phyloP scores from a whole-genome alignment of 2,797 vertebrate species.

The Rhinatrema bivittatum region DNA sequence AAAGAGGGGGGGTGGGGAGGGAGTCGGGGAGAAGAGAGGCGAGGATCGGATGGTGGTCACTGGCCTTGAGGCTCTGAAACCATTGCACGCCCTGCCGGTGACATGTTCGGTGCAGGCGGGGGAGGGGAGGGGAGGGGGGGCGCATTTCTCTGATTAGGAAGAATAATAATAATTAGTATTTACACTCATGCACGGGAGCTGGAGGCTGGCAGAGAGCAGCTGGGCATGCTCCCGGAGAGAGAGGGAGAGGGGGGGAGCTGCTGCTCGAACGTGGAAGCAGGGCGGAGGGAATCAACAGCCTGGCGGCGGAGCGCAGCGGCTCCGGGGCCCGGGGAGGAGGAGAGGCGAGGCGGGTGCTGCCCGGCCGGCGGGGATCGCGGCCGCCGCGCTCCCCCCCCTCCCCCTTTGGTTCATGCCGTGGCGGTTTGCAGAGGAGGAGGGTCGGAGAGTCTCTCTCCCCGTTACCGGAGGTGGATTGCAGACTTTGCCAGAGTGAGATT shows the following conservation, averaged over 20 bases:
- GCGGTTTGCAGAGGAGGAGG: conserved; percentile 49
- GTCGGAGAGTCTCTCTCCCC: conserved; percentile 32
- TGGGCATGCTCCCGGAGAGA: too few relatives aligned
- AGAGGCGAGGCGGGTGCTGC: neutral
- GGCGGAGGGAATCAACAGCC: too few relatives aligned
- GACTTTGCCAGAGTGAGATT: conserved; percentile 75
- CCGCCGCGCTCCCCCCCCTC: conserved; percentile 2
- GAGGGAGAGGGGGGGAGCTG: too few relatives aligned
- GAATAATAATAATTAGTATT: too few relatives aligned
- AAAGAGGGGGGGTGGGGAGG: conserved; percentile 39
- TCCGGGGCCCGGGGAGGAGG: neutral
- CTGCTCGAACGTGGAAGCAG: too few relatives aligned
- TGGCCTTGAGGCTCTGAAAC: conserved; percentile 62
- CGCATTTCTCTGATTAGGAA: too few relatives aligned
- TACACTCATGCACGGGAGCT: too few relatives aligned
- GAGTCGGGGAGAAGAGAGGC: conserved; percentile 34
- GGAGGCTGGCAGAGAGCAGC: too few relatives aligned
- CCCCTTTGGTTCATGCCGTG: conserved; percentile 56
- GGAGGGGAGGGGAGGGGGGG: conserved; percentile 16
- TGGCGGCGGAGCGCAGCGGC: too few relatives aligned
- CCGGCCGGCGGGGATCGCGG: neutral
- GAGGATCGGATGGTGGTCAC: conserved; percentile 32
- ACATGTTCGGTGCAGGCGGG: conserved; percentile 66
- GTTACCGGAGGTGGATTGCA: conserved; percentile 53
- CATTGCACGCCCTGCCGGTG: conserved; percentile 68